Base-by-base conservation (phyloP, 2,797 vertebrate genomes). In the Urosaurus nigricauda region DNA sequence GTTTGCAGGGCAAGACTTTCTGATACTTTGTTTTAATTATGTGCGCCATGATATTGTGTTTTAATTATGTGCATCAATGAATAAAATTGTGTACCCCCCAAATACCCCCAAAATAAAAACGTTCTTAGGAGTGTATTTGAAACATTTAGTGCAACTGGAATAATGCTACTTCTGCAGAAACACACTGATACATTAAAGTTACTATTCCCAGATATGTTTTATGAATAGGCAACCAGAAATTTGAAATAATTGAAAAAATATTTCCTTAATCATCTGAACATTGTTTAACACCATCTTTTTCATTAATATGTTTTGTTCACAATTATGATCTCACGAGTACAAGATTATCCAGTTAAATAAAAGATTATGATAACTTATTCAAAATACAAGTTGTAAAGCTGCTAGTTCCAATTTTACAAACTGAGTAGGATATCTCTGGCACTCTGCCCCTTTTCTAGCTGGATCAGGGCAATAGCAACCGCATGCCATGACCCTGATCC, bases 1-100 rank as follows among this genome's bases (percentile, higher is more conserved):
- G 17, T 43, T 87, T 16, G 7, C 3, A 91, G 74, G 26, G 1
- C 2, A 87, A 87, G 26, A 79, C 84, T 89, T 91, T 51, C 87
- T 84, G 43, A 70, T 43, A 73, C 0, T 79, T 0, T 75, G 35
- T 82, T 94, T 92, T 89, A 91, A 90, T 51, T 51, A 51, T 51
- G 24, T 2, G 71, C 16, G 47, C n/a, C 47, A 9, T 8, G 47
- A 8, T 9, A 51, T 51, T 51, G 9, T 51, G 47, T 51, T 51
- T 51, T 51, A 43, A 84, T 51, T 87, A 81, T 19, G 16, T 37
- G 29, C 6, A 87, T 81, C 0, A 85, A 47, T 37, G 92, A 4
- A 79, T 79, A 2, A 84, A 29, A 88, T 9, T 63, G 4, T 77
- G 63, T 60, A 90, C 3, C 0, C 65, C 43, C 89, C 14, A 90